Evolutionary conservation across 2,888 invertebrate genomes (phyloP).

Genomic region (Archips crataeganus): DNA sequence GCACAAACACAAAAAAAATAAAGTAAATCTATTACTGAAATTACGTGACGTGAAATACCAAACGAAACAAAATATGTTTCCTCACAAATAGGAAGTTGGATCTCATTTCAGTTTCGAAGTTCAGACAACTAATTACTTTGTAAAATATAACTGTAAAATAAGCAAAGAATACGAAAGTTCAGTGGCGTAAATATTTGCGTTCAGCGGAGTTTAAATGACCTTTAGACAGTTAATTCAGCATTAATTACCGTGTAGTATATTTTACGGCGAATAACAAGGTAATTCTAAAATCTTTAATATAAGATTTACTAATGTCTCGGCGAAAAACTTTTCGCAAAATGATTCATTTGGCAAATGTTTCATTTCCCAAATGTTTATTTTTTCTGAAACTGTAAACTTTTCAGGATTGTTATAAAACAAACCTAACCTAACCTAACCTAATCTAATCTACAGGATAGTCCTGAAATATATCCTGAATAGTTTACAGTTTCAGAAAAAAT

Average conservation of each 20-base stretch:
- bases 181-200: conserved; percentile 19
- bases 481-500: no score
- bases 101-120: conserved; percentile 27
- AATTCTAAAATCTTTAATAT: neutral
- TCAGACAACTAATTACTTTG: conserved; percentile 28
- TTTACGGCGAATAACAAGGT: conserved; percentile 6
- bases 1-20: neutral
- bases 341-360: no score
- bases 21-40: neutral
- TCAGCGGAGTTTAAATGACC: neutral
- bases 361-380: no score
- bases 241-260: neutral
- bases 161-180: conserved; percentile 31
- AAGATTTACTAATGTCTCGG: no score
- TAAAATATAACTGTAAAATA: conserved; percentile 28
- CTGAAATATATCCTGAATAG: no score
- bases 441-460: no score
- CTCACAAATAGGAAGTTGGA: conserved; percentile 15
- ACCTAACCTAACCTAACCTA: no score
- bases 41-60: conserved; percentile 14
- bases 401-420: no score
- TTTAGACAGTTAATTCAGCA: conserved; percentile 17
- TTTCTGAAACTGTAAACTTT: no score
- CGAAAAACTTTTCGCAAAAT: no score
- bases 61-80: conserved; percentile 12